Conservation (phyloP, 2,113 vertebrate genomes). For the Onychostruthus taczanowskii region DNA sequence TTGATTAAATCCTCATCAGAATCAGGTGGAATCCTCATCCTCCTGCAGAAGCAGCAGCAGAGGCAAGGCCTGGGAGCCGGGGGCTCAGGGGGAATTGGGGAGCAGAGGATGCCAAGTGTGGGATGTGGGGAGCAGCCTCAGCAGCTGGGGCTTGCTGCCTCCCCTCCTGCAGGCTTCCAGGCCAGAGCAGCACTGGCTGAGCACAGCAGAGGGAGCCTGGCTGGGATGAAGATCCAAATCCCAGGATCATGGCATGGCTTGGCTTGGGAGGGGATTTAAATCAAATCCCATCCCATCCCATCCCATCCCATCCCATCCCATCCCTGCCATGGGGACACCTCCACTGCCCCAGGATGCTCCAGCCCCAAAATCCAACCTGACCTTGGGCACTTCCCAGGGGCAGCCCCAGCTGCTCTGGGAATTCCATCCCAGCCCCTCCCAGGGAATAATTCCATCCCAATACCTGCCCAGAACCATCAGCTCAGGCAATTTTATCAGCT, state of each 20-base stretch:
- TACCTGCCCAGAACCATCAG: background rate
- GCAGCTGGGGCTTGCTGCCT: background rate
- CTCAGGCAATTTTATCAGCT: too few species aligned
- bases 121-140: background rate
- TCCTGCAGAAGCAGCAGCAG: background rate
- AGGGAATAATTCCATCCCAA: background rate
- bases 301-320: background rate
- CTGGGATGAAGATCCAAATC: background rate
- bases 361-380: background rate
- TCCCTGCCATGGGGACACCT: background rate
- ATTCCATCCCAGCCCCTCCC: background rate
- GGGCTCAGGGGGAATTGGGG: fast-evolving
- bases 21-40: too few species aligned
- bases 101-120: fast-evolving
- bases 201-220: background rate
- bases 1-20: background rate
- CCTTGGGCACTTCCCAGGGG: too few species aligned
- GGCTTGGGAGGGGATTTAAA: too few species aligned
- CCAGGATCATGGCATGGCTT: too few species aligned
- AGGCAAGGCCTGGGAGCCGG: fast-evolving
- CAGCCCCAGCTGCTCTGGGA: background rate
- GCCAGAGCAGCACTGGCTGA: background rate
- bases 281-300: too few species aligned
- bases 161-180: fast-evolving
- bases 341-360: fast-evolving